Evolutionary conservation across 2,888 invertebrate genomes (phyloP), one percentile per base, ranked within the genome.

Genomic region (Torymus texanus): DNA sequence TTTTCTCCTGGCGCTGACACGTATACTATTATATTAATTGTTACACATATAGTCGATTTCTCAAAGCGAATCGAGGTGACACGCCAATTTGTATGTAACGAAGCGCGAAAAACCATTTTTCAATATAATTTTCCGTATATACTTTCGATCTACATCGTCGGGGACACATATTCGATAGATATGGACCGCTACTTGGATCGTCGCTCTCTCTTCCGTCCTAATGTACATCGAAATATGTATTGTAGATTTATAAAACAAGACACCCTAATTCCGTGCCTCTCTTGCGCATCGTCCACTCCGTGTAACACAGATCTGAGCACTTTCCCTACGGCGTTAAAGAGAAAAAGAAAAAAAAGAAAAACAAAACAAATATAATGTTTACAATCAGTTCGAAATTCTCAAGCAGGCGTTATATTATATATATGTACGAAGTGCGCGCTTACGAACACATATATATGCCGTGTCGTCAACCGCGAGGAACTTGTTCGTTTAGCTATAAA

Each of bases 211-310:
- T 78, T 84, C 51, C 82, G 83, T 85, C 84, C 84, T 85, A 87
- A 87, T 86, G 84, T 84, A 85, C 84, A 86, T 84, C 83, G 85
- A 88, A 63, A 84, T 61, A n/a, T 66, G 21, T 65, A 71, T 74
- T 84, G 84, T 84, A 84, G 83, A 83, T 85, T 87, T 86, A 86
- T 85, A 87, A 88, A 88, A 88, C 83, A 84, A 85, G 53, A 85
- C 82, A 82, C 73, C 56, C 55, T 24, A 21, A 75, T n/a, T 72
- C 62, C 72, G 75, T 82, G 81, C 80, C 75, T 73, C 75, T 73
- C 62, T 70, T 79, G 66, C 73, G 68, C 75, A 78, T 74, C 82
- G 41, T 82, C 68, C 79, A 63, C 41, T 72, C 41, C 41, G 41
- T 59, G 18, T 58, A 61, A 29, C 41, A 41, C 61, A 55, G 79